Evolutionary conservation across 1,140 invertebrate species (phyloP).

Genomic region (Doryteuthis pealeii): DNA sequence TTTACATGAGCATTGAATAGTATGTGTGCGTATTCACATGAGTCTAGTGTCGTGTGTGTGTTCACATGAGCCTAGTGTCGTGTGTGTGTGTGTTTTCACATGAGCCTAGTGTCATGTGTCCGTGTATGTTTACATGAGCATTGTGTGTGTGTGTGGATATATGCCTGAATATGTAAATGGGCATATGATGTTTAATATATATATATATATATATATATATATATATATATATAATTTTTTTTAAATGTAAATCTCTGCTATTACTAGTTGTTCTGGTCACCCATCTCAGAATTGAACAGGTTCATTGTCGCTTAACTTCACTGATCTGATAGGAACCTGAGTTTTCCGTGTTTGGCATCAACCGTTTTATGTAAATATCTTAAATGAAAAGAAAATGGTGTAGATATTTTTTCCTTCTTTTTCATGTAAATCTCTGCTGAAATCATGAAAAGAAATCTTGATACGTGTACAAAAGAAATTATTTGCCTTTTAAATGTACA

Average conservation of each 20-base stretch:
- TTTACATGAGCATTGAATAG: not conserved
- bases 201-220: conserved; percentile 13
- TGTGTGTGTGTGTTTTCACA: not conserved
- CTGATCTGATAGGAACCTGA: no score
- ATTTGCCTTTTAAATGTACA: no score
- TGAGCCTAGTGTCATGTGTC: not conserved
- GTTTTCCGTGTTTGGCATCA: no score
- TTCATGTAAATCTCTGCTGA: no score
- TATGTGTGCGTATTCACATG: not conserved
- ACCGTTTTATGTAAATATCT: no score
- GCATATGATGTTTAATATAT: not conserved
- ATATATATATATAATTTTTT: conserved; percentile 5
- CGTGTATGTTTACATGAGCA: not conserved
- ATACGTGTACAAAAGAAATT: no score
- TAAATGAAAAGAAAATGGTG: no score
- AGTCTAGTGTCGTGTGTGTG: not conserved
- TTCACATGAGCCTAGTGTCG: not conserved
- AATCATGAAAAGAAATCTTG: no score
- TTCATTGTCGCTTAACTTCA: no score
- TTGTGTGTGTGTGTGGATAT: not conserved
- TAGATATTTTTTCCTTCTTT: no score
- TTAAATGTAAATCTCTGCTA: not conserved
- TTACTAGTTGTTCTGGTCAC: no score
- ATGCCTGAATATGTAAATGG: not conserved
- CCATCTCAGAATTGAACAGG: no score